Base-by-base conservation (phyloP, 92 coral and sea anemone species). In the Epizoanthus illoricatus region DNA sequence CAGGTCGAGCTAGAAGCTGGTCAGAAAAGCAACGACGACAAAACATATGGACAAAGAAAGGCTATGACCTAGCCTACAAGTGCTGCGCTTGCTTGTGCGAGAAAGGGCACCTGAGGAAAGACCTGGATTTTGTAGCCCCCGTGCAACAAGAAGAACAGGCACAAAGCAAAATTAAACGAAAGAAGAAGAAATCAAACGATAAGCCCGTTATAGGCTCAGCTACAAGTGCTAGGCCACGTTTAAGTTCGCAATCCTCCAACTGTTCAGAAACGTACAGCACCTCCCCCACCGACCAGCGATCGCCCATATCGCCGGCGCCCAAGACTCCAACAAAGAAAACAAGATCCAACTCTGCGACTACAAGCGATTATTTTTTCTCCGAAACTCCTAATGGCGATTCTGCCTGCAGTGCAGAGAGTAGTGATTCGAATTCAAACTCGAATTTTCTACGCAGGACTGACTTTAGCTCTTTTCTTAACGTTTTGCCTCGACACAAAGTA, bases 11-110 rank as follows among this genome's bases (percentile, higher is more conserved):
- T 16, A 88, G 99, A 64, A 96, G 99, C 84, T 96, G 99, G 99
- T 92, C 98, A 40, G 99, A 96, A 83, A 93, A 93, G 75, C 99
- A 96, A 86, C 81, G 99, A 70, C 84, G 99, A 17, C 99, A 96
- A 70, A 96, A 96, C 87, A 96, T 96, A 81, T 96, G 99, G 99
- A 96, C 99, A 60, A 96, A 96, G 91, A 96, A 94, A 63, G 99
- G 99, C 61, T 96, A 96, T 80, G 99, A 96, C 88, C 88, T 96
- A 40, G 95, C 97, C 3, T 96, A 94, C 89, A 96, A 96, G 82
- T 93, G 99, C 74, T 96, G 99, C 64, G 98, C 98, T 54, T 96
- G 99, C 83, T 84, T 80, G n/a, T 96, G 99, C 75, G 98, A 95
- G 60, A 96, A 96, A 71, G 98, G 99, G 9, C 99, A 96, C 85